These are phyloP conservation scores for Caenorhabditis panamensis DNA, from an alignment of 2,888 invertebrate species.

Conservation along the genomic window DNA sequence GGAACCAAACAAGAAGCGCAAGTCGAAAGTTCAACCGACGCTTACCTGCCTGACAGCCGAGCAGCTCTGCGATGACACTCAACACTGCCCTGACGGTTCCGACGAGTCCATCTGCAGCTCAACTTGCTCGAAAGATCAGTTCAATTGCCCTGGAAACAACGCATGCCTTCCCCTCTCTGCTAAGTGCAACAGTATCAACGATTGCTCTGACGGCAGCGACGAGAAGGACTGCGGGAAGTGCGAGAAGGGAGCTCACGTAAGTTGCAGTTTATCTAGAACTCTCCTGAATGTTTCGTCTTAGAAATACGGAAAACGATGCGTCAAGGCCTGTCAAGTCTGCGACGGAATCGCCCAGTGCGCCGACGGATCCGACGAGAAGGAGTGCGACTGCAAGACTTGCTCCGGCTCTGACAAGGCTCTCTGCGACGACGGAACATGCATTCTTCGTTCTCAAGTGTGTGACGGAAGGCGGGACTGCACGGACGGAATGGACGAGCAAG, in stretches of 20 bases:
- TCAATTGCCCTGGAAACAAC: no score
- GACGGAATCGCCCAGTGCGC: constrained; percentile 73
- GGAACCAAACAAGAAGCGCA: no score
- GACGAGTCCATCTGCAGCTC: no score
- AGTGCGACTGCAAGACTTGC: constrained; percentile 75
- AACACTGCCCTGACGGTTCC: no score
- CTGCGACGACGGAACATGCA: constrained; percentile 73
- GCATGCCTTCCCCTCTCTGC: constrained; percentile 56
- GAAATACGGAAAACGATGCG: constrained; percentile 72
- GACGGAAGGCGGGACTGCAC: constrained; percentile 74
- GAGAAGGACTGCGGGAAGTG: constrained; percentile 66
- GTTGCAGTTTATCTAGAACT: not conserved
- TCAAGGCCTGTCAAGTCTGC: constrained; percentile 69
- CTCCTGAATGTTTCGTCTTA: constrained; percentile 5
- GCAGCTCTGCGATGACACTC: no score
- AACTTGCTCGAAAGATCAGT: no score
- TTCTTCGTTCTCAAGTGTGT: constrained; percentile 70
- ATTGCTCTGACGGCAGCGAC: constrained; percentile 72
- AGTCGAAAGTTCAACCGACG: no score
- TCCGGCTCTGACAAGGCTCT: constrained; percentile 69
- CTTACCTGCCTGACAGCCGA: no score
- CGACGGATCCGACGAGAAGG: constrained; percentile 72
- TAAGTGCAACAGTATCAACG: constrained; percentile 61
- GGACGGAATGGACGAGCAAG: constrained; percentile 72
- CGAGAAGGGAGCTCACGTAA: constrained; percentile 61